Evolutionary conservation across 2,888 invertebrate species (phyloP).

Genomic region (Eupithecia subumbrata): DNA sequence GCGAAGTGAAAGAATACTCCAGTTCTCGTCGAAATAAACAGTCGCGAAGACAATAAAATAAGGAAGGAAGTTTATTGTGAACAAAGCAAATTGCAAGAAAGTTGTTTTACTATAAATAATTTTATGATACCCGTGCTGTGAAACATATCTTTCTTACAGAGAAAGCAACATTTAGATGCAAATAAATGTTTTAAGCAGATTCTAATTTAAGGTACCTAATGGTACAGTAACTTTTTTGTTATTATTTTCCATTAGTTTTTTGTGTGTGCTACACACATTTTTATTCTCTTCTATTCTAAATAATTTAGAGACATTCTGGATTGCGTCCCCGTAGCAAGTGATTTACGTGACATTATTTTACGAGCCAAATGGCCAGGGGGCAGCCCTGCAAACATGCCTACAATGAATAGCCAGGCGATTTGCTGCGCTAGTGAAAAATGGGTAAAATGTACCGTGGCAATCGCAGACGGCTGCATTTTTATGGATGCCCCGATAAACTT

Average conservation of each 20-base stretch:
- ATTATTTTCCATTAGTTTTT: too few relatives aligned
- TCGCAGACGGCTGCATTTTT: conserved; percentile 52
- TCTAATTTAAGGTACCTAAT: too few relatives aligned
- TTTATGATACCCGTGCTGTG: not conserved
- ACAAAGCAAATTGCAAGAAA: conserved; percentile 12
- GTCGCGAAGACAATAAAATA: not conserved
- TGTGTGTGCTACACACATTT: too few relatives aligned
- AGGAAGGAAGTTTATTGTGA: conserved; percentile 1
- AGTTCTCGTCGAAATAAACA: conserved; percentile 16
- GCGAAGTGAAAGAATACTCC: conserved; percentile 9
- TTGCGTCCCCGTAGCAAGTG: conserved; percentile 7
- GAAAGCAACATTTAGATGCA: conserved; percentile 9
- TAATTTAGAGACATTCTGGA: conserved; percentile 3
- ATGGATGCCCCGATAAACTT: conserved; percentile 45
- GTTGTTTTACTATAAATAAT: not conserved
- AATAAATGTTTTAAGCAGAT: not conserved
- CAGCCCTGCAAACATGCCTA: conserved; percentile 39
- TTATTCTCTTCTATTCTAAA: too few relatives aligned
- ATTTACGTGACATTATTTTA: conserved; percentile 12
- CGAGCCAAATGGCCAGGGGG: conserved; percentile 14
- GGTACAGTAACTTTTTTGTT: too few relatives aligned
- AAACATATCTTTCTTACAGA: not conserved
- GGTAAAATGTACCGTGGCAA: conserved; percentile 50
- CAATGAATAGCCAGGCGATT: conserved; percentile 57
- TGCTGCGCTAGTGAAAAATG: conserved; percentile 57